phyloP scores from a whole-genome alignment of 2,797 vertebrate genomes.

The Oryzias sinensis region DNA sequence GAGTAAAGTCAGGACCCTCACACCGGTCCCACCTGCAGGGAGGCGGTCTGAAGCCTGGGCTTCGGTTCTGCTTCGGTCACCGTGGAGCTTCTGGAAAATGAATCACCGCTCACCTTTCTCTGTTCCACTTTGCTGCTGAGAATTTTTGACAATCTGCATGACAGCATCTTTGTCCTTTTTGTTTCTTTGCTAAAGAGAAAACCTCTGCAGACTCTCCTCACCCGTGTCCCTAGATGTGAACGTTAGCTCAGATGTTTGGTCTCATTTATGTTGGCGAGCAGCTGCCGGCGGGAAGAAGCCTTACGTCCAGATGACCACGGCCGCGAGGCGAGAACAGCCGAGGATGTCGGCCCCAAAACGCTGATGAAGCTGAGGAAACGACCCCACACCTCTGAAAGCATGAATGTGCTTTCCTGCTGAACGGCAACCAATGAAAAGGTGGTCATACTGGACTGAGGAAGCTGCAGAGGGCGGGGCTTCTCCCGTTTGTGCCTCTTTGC shows the following conservation, averaged over 20 bases:
- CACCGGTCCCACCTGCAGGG: too few species aligned
- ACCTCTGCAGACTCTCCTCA: background rate
- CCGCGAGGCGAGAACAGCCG: slow-evolving; percentile 7
- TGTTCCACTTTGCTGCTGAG: too few species aligned
- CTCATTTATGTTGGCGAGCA: slow-evolving; percentile 16
- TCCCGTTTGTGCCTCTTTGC: slow-evolving; percentile 31
- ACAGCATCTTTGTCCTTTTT: too few species aligned
- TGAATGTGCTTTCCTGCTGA: slow-evolving; percentile 19
- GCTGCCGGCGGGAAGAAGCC: slow-evolving; percentile 22
- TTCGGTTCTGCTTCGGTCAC: too few species aligned
- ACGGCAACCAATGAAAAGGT: slow-evolving; percentile 24
- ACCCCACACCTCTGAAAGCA: slow-evolving; percentile 35
- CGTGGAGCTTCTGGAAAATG: too few species aligned
- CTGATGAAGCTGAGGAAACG: slow-evolving; percentile 21
- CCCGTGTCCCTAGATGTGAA: background rate
- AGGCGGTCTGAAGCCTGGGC: too few species aligned
- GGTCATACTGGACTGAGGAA: slow-evolving; percentile 40
- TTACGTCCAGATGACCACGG: slow-evolving; percentile 4
- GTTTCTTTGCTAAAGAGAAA: too few species aligned
- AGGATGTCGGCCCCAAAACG: slow-evolving; percentile 25
- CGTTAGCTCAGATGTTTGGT: slow-evolving; percentile 3
- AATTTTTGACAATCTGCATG: too few species aligned
- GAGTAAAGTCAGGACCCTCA: too few species aligned
- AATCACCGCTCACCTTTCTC: too few species aligned
- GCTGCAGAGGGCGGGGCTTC: slow-evolving; percentile 5